Evolutionary conservation across 2,113 vertebrate genomes (phyloP).

Genomic region (Caranx melampygus): DNA sequence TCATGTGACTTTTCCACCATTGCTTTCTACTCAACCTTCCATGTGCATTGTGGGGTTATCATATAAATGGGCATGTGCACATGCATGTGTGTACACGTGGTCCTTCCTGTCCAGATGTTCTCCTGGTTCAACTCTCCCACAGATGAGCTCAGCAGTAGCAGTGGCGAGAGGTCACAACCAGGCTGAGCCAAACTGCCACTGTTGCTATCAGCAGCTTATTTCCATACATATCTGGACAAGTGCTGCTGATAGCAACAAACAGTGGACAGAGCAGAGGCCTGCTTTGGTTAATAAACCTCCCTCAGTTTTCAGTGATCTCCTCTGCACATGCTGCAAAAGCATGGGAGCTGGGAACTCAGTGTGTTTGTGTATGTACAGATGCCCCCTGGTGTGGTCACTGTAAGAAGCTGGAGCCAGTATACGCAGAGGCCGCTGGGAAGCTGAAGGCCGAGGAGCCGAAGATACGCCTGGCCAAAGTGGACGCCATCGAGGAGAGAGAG

Average conservation of each 20-base stretch:
- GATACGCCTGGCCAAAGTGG: conserved; percentile 88
- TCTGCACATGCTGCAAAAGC: background rate
- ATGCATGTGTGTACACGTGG: conserved; percentile 24
- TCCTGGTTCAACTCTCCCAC: conserved; percentile 67
- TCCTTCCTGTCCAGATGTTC: conserved; percentile 66
- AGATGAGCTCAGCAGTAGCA: conserved; percentile 14
- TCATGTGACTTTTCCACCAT: background rate
- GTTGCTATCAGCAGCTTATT: conserved; percentile 66
- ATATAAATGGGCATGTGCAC: background rate
- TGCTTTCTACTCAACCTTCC: background rate
- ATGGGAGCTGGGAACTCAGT: background rate
- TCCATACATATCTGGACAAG: conserved; percentile 56
- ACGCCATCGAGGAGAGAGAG: conserved; percentile 82
- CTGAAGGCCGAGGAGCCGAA: conserved; percentile 79
- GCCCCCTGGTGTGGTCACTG: conserved; percentile 94
- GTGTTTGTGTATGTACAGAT: conserved; percentile 75
- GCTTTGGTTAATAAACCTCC: background rate
- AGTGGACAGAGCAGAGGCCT: conserved; percentile 4
- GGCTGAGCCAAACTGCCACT: conserved; percentile 43
- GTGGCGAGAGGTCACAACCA: background rate
- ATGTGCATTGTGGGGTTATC: background rate
- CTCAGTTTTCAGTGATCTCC: background rate
- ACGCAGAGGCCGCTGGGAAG: conserved; percentile 80
- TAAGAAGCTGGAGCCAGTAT: conserved; percentile 86
- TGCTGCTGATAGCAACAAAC: conserved; percentile 26